Percentiles rank a stretch among this genome's conserved stretches.
Conservation (phyloP, 2,797 vertebrate genomes). For the Euthynnus affinis region DNA sequence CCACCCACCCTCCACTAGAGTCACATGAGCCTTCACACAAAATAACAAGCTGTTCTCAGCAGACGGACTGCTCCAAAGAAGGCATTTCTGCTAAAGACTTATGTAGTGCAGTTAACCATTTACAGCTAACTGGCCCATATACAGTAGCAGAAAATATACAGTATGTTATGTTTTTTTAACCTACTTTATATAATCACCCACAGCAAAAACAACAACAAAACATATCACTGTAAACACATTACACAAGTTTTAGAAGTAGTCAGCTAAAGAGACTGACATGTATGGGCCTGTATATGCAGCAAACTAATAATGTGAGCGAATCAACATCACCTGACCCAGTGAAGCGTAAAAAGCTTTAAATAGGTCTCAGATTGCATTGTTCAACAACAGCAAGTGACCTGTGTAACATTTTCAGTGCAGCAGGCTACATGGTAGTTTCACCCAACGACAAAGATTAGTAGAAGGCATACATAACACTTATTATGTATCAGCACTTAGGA, state of each 20-base stretch:
- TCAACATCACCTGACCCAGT: conserved; percentile 33
- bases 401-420: not conserved
- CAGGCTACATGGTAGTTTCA: not conserved
- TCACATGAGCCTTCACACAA: conserved; percentile 67
- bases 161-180: not conserved
- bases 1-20: not conserved
- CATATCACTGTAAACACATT: too few species aligned
- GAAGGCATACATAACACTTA: not conserved
- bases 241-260: not conserved
- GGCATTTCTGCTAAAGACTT: not conserved
- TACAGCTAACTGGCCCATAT: not conserved
- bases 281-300: not conserved
- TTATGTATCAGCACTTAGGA: not conserved
- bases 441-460: not conserved
- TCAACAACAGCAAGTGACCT: not conserved
- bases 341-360: not conserved
- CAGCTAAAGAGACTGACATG: not conserved
- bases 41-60: conserved; percentile 55
- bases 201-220: not conserved
- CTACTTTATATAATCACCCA: not conserved
- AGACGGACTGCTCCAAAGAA: conserved; percentile 19
- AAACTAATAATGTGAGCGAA: not conserved
- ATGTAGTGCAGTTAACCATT: not conserved
- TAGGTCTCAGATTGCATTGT: conserved; percentile 1
- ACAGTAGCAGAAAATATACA: not conserved